Conservation (phyloP, 2,113 vertebrate species). For the Eptatretus burgeri region DNA sequence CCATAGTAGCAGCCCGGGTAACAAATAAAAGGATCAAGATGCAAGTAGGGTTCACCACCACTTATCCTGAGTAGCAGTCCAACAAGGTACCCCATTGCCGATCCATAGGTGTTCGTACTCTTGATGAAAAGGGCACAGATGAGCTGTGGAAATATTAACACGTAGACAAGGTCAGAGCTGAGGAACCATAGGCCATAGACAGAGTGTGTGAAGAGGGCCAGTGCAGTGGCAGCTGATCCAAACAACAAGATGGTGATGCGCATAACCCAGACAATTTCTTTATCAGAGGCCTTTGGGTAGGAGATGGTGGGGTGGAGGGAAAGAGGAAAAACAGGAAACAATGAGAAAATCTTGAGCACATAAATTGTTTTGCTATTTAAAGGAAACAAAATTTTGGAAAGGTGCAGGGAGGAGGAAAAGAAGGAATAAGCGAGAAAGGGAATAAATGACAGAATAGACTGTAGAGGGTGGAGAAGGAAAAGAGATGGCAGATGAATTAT, state of each 20-base stretch:
- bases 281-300: slow-evolving; percentile 48
- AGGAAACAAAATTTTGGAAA: not conserved
- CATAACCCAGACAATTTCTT: slow-evolving; percentile 82
- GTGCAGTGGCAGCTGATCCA: slow-evolving; percentile 56
- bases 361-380: not conserved
- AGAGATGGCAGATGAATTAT: not conserved
- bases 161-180: slow-evolving; percentile 80
- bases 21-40: slow-evolving; percentile 58
- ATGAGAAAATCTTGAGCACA: not conserved
- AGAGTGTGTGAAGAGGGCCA: slow-evolving; percentile 60
- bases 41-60: slow-evolving; percentile 63
- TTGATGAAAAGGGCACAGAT: slow-evolving; percentile 74
- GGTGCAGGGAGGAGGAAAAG: not conserved
- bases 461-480: not conserved
- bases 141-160: slow-evolving; percentile 88
- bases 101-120: slow-evolving; percentile 76
- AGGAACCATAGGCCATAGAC: slow-evolving; percentile 95
- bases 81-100: slow-evolving; percentile 47
- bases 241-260: slow-evolving; percentile 60
- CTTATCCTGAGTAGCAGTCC: slow-evolving; percentile 59
- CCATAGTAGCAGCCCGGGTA: slow-evolving; percentile 49
- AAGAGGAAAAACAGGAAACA: not conserved
- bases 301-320: not conserved
- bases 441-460: not conserved
- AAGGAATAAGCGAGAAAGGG: not conserved